A percentile compares a stretch with the other conserved stretches of the same genome.
phyloP scores from a whole-genome alignment of 2,888 invertebrate species.

The Lapara coniferarum region DNA sequence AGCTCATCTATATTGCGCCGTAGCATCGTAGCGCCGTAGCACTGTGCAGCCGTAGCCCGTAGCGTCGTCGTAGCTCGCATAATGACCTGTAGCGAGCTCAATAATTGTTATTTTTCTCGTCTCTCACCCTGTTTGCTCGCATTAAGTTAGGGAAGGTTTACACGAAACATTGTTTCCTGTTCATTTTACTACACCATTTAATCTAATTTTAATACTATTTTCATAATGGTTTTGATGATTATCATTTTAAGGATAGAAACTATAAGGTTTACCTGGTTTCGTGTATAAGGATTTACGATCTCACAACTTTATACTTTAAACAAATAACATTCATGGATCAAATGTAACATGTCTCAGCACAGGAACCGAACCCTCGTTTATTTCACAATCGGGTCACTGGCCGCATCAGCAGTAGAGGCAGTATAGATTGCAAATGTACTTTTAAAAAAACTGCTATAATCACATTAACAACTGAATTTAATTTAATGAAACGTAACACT shows the following conservation, averaged over 20 bases:
- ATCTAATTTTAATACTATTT: no score
- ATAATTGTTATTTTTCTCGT: conserved; percentile 15
- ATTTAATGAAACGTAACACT: no score
- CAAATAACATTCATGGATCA: background rate
- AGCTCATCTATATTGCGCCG: background rate
- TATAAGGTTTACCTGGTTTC: no score
- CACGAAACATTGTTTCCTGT: background rate
- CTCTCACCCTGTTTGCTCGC: conserved; percentile 2
- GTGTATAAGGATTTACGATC: no score
- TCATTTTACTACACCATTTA: no score
- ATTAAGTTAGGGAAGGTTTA: background rate
- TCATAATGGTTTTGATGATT: no score
- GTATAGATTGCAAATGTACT: no score
- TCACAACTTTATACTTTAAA: background rate
- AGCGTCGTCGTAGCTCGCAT: background rate
- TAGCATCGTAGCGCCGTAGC: background rate
- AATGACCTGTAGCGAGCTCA: background rate
- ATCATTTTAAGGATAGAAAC: no score
- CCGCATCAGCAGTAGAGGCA: background rate
- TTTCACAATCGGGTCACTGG: background rate
- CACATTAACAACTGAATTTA: no score
- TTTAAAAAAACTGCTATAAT: no score
- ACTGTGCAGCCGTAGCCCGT: background rate
- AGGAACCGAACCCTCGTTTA: background rate
- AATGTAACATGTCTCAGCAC: no score